Conservation (phyloP, 2,113 vertebrate species). For the Romanogobio albipinnatus region DNA sequence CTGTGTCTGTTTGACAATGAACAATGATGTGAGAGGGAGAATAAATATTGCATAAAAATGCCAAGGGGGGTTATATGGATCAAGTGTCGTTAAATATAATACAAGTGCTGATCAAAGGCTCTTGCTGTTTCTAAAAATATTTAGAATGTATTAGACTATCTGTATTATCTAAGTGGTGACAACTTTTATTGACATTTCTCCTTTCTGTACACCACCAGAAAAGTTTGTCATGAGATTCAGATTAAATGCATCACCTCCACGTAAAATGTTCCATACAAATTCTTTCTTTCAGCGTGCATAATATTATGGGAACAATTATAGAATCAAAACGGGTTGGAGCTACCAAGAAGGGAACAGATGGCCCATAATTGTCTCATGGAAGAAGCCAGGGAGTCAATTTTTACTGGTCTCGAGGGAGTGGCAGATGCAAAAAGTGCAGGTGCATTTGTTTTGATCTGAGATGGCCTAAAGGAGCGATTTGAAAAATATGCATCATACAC, state of each 20-base stretch:
- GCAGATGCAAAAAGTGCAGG: constrained; percentile 79
- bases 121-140: constrained; percentile 24
- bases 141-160: neutral
- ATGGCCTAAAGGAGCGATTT: constrained; percentile 78
- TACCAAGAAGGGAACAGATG: constrained; percentile 83
- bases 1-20: constrained; percentile 53
- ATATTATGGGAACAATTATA: constrained; percentile 83
- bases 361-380: constrained; percentile 82
- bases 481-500: constrained; percentile 75
- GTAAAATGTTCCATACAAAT: constrained; percentile 60
- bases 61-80: constrained; percentile 46
- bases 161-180: constrained; percentile 6
- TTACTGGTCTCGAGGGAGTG: constrained; percentile 82
- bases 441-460: constrained; percentile 83
- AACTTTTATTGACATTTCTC: neutral
- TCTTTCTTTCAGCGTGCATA: constrained; percentile 74
- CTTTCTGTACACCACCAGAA: constrained; percentile 17
- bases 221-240: constrained; percentile 18
- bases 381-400: constrained; percentile 85
- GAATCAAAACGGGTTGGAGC: constrained; percentile 84
- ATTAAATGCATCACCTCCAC: constrained; percentile 30
- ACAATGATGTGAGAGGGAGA: constrained; percentile 54
- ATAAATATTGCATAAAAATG: constrained; percentile 56
- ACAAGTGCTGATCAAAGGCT: constrained; percentile 9
- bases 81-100: constrained; percentile 30